A percentile compares a stretch with the other conserved stretches of the same genome.
Evolutionary conservation across 1,140 invertebrate genomes (phyloP).

Genomic region (Tachypleus tridentatus): DNA sequence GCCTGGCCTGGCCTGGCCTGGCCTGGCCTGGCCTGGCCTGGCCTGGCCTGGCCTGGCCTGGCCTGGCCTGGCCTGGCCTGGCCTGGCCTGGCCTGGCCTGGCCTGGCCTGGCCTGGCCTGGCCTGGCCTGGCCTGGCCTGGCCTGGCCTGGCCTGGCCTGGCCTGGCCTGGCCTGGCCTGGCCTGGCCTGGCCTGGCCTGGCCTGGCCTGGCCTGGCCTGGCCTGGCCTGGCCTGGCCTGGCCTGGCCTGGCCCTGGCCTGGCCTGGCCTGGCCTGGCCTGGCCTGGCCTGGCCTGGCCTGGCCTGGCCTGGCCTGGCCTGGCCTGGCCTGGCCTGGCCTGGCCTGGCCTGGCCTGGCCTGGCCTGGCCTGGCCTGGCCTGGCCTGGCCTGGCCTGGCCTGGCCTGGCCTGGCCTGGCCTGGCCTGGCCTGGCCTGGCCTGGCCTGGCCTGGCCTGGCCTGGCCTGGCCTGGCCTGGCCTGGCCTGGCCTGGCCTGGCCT

Average conservation of each 20-base stretch:
- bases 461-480: slow-evolving; percentile 23
- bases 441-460: slow-evolving; percentile 25
- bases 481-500: slow-evolving; percentile 24
- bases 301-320: slow-evolving; percentile 21
- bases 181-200: slow-evolving; percentile 18
- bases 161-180: slow-evolving; percentile 18
- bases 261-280: slow-evolving; percentile 25
- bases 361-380: slow-evolving; percentile 23
- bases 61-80: slow-evolving; percentile 18
- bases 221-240: slow-evolving; percentile 21
- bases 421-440: slow-evolving; percentile 26
- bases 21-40: slow-evolving; percentile 18
- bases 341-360: slow-evolving; percentile 23
- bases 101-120: slow-evolving; percentile 18
- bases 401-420: slow-evolving; percentile 26
- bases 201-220: slow-evolving; percentile 18
- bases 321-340: slow-evolving; percentile 25
- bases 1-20: slow-evolving; percentile 18
- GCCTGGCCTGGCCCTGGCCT: no score
- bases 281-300: slow-evolving; percentile 18
- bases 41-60: slow-evolving; percentile 18
- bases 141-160: slow-evolving; percentile 18
- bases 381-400: slow-evolving; percentile 23
- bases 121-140: slow-evolving; percentile 18
- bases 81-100: slow-evolving; percentile 18